phyloP scores from a whole-genome alignment of 1,140 invertebrate species.

The Nasonia longicornis region DNA sequence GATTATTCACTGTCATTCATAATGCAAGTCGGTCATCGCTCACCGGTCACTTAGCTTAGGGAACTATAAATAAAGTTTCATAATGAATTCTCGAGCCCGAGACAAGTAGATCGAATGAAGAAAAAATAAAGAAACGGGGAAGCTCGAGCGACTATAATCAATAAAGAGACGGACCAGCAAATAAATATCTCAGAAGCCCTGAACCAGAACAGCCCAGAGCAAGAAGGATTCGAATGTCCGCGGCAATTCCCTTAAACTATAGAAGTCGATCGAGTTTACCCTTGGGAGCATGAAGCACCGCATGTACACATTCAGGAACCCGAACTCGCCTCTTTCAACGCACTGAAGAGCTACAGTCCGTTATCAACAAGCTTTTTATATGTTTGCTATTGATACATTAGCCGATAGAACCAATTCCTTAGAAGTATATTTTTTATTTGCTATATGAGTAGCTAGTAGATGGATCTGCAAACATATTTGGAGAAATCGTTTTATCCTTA shows the following conservation, averaged over 20 bases:
- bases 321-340: slow-evolving; percentile 36
- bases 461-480: no score
- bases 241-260: slow-evolving; percentile 63
- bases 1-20: not conserved
- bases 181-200: slow-evolving; percentile 61
- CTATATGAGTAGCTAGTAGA: no score
- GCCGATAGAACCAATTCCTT: not conserved
- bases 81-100: not conserved
- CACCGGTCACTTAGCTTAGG: not conserved
- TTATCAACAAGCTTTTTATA: slow-evolving; percentile 49
- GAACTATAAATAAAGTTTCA: not conserved
- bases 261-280: slow-evolving; percentile 59
- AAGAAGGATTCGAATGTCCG: slow-evolving; percentile 57
- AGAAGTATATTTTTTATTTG: not conserved
- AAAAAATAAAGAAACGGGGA: slow-evolving; percentile 6
- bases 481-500: no score
- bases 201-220: slow-evolving; percentile 57
- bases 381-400: slow-evolving; percentile 20
- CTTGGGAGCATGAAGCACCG: slow-evolving; percentile 53
- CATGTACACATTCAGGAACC: slow-evolving; percentile 33
- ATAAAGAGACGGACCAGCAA: slow-evolving; percentile 45
- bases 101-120: not conserved
- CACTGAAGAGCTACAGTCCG: slow-evolving; percentile 30
- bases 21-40: not conserved
- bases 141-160: not conserved